Evolutionary conservation across 2,113 vertebrate species (phyloP).

Genomic region (Rostratula benghalensis): DNA sequence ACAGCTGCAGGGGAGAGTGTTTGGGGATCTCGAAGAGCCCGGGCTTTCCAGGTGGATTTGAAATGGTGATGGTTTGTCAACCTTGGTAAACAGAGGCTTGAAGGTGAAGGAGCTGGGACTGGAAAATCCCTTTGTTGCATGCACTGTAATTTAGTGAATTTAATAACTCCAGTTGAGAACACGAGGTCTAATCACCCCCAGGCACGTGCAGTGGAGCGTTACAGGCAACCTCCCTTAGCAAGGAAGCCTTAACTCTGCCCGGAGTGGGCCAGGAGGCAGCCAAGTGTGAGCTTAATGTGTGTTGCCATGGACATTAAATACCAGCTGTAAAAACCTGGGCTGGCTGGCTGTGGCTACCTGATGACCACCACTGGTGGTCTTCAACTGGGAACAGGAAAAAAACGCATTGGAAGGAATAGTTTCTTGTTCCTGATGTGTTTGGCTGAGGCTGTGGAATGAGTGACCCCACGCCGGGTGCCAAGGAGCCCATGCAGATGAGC

Average conservation of each 20-base stretch:
- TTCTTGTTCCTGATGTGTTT: background rate
- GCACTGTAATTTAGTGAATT: background rate
- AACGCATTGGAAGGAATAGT: background rate
- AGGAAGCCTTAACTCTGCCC: background rate
- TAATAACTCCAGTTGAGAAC: background rate
- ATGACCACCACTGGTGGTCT: background rate
- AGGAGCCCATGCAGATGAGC: background rate
- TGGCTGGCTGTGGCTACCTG: background rate
- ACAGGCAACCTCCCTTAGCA: background rate
- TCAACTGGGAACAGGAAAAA: background rate
- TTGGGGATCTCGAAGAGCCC: background rate
- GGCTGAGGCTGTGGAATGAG: background rate
- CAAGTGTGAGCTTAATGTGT: background rate
- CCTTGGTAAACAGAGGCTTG: background rate
- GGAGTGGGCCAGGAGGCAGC: background rate
- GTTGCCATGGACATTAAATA: background rate
- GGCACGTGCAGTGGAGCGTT: rapidly evolving
- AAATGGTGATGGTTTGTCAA: background rate
- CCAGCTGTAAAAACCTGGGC: background rate
- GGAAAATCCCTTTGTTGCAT: background rate
- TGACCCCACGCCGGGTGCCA: background rate
- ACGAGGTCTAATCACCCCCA: background rate
- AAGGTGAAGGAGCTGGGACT: background rate
- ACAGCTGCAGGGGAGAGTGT: background rate
- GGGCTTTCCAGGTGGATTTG: background rate